Evolutionary conservation across 2,888 invertebrate species (phyloP).

Genomic region (Halocaridina rubra): DNA sequence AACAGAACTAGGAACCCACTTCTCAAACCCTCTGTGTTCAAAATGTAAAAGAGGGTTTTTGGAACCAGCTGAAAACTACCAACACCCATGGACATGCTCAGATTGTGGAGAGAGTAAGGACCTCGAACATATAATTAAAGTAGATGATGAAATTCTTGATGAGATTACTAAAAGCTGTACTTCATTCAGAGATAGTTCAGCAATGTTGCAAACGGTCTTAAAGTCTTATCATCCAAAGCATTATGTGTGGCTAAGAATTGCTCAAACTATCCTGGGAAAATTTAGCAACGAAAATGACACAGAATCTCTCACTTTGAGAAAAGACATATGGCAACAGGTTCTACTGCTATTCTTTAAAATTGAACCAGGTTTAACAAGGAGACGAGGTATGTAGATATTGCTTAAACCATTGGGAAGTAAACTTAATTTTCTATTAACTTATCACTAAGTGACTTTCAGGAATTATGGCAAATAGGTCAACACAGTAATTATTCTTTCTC

Average conservation of each 20-base stretch:
- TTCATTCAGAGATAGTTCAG: not conserved
- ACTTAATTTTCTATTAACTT: not conserved
- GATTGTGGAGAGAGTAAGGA: constrained; percentile 14
- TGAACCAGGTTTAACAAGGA: constrained; percentile 56
- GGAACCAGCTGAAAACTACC: constrained; percentile 13
- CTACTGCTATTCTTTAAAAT: constrained; percentile 37
- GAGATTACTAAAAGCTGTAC: not conserved
- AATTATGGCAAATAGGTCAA: too few species aligned
- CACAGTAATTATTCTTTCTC: too few species aligned
- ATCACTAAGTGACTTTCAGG: not conserved
- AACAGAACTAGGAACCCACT: constrained; percentile 55
- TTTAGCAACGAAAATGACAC: not conserved
- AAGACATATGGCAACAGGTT: constrained; percentile 45
- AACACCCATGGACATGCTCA: constrained; percentile 34
- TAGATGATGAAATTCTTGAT: constrained; percentile 12
- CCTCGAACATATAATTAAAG: not conserved
- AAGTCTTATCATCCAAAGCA: constrained; percentile 42
- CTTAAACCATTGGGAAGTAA: too few species aligned
- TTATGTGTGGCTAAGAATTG: constrained; percentile 47
- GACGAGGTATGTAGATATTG: constrained; percentile 57
- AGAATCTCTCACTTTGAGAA: constrained; percentile 25
- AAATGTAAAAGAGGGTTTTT: constrained; percentile 41
- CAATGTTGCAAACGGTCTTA: not conserved
- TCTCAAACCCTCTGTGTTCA: constrained; percentile 44
- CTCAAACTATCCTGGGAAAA: constrained; percentile 11